These are phyloP conservation scores for Rhinolophus ferrumequinum DNA, from an alignment of 2,113 vertebrate species.

Conservation along the genomic window DNA sequence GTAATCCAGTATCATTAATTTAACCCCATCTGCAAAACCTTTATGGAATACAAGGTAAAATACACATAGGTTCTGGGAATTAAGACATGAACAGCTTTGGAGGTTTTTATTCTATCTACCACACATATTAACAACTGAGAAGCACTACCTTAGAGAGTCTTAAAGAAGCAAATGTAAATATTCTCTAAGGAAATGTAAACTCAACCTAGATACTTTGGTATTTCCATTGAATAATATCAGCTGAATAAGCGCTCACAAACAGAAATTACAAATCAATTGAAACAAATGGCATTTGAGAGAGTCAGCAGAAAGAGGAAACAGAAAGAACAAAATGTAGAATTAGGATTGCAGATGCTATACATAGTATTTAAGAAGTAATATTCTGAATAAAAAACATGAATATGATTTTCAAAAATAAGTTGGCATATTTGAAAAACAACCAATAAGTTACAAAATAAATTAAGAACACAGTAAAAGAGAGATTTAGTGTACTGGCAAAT, in stretches of 20 bases:
- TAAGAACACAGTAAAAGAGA: background rate
- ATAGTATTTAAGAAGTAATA: background rate
- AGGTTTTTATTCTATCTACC: background rate
- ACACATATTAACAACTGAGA: background rate
- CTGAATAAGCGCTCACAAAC: background rate
- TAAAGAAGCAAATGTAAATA: background rate
- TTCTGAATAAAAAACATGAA: background rate
- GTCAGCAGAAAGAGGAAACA: background rate
- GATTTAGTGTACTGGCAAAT: background rate
- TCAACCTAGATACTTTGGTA: background rate
- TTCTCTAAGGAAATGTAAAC: background rate
- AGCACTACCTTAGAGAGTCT: background rate
- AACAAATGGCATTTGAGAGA: background rate
- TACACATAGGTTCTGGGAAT: background rate
- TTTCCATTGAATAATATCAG: background rate
- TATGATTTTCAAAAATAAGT: background rate
- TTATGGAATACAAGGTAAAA: background rate
- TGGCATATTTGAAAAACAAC: background rate
- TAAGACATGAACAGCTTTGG: background rate
- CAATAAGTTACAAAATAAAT: background rate
- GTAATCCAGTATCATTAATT: background rate
- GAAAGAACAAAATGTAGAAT: background rate
- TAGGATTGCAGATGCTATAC: background rate
- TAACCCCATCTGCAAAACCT: background rate
- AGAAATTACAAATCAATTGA: background rate